Evolutionary conservation across 2,888 invertebrate species (phyloP), one percentile per base, ranked within the genome.

Genomic region (Pinctada fucata): DNA sequence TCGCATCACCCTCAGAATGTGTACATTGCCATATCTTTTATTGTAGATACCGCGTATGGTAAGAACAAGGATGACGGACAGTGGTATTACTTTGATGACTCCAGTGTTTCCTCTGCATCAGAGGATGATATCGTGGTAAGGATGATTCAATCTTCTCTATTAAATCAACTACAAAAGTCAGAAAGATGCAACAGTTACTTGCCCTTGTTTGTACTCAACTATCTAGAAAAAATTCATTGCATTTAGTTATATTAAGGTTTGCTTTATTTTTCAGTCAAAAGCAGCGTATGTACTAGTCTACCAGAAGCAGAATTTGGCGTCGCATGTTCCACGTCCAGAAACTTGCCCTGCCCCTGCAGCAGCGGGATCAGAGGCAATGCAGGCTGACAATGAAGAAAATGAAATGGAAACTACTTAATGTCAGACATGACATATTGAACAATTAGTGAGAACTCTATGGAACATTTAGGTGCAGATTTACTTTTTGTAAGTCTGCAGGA

Each of bases 61-160:
- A 92, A 93, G 86, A 94, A 94, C 87, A 90, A 92, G 75, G 88
- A 92, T 45, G 91, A 91, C 71, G 85, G 89, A 3, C 83, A 89
- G 52, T 94, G 94, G 94, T 93, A 93, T 87, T 91, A 93, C 82
- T 94, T 94, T 88, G 94, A 94, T 89, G 94, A 94, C 84, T 93
- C 92, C 63, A 91, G 88, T 83, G 94, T 94, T 2, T 89, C 92
- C 0, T 84, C 87, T 47, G 89, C 92, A 16, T 86, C 87, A 31
- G 93, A 93, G 80, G 93, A 92, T 16, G 86, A 89, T 75, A 91
- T 93, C 80, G 93, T 93, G 86, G 93, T 93, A 88, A 91, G 93
- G 84, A 5, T 50, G 10, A 71, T 48, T 13, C 31, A 47, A 10
- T 8, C 51, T 2, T 31, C n/a, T 75, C 3, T n/a, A 5, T 50